These are phyloP conservation scores for Microcebus tavaratra DNA, from an alignment of 2,113 vertebrate genomes.

Conservation along the genomic window DNA sequence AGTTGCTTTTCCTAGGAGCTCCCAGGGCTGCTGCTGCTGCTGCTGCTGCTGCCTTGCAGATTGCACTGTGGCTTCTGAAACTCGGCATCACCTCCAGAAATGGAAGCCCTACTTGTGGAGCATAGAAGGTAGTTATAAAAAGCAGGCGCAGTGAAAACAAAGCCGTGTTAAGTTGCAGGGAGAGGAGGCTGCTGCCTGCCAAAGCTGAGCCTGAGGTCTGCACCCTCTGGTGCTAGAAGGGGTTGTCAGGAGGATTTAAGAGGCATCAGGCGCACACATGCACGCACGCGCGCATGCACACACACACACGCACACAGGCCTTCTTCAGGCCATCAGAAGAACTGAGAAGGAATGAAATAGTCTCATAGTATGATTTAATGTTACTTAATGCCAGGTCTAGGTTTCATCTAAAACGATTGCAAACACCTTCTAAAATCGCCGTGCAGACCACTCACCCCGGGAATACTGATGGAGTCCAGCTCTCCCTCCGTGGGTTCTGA, in stretches of 20 bases:
- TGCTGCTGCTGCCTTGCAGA: rapidly evolving
- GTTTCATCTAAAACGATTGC: not conserved
- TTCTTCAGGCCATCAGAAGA: not conserved
- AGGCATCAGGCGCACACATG: not conserved
- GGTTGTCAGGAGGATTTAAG: not conserved
- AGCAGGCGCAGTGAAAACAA: not conserved
- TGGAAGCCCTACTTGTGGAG: not conserved
- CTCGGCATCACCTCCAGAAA: not conserved
- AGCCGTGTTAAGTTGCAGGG: not conserved
- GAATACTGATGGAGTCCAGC: not conserved
- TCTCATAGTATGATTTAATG: not conserved
- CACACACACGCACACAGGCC: not conserved
- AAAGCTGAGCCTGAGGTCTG: not conserved
- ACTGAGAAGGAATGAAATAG: not conserved
- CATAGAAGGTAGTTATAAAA: not conserved
- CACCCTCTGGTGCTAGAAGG: not conserved
- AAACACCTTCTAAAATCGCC: not conserved
- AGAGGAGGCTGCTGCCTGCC: not conserved
- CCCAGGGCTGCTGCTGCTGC: not conserved
- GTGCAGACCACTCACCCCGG: not conserved
- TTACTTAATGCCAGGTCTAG: not conserved
- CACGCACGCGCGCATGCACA: not conserved
- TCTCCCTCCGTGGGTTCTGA: not conserved
- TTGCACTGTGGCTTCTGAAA: not conserved
- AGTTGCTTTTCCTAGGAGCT: not conserved